Evolutionary conservation across 2,113 vertebrate species (phyloP), one percentile per base, ranked within the genome.

Genomic region (Channa maculata): DNA sequence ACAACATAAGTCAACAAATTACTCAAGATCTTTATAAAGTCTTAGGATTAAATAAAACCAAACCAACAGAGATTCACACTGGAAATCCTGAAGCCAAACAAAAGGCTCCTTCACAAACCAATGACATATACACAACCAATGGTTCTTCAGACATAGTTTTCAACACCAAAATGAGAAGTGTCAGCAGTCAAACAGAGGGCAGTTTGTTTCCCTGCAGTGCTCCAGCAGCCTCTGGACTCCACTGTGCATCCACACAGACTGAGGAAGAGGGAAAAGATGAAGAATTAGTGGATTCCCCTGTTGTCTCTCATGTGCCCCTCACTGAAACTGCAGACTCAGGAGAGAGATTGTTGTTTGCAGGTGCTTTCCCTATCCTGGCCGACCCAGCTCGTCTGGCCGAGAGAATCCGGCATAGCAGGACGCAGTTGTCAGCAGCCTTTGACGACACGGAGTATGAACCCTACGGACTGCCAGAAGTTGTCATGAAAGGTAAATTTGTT

Each of bases 401-500:
- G 49, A 88, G 94, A 67, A 95, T 95, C 63, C 86, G 91, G 0
- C 89, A 88, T 1, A 93, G 86, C 86, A 91, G 94, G 57, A 90
- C 77, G 1, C 94, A 90, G 75, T 82, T 96, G 79, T 96, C 94
- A 0, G 95, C 91, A 0, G 95, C 95, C 2, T 94, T 93, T 60
- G 95, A 95, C 14, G 93, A 95, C 77, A 95, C 94, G 0, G 94
- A 94, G 73, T 96, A 95, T 8, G 94, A 95, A 69, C 95, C 94
- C 3, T 95, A 95, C 1, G 95, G 95, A 12, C 90, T 96, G 64
- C 95, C 95, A 0, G 95, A 95, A 64, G 95, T 95, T 0, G 95
- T 96, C 75, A 95, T 94, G 94, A 96, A 94, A 86, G 95, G 95
- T 95, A 78, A 51, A 2, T 44, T 53, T 37, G 55, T 70, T 14